Evolutionary conservation across 35 echinoderm and acorn worm species (phyloP), one percentile per base, ranked within the genome.

Genomic region (Apostichopus parvimensis): DNA sequence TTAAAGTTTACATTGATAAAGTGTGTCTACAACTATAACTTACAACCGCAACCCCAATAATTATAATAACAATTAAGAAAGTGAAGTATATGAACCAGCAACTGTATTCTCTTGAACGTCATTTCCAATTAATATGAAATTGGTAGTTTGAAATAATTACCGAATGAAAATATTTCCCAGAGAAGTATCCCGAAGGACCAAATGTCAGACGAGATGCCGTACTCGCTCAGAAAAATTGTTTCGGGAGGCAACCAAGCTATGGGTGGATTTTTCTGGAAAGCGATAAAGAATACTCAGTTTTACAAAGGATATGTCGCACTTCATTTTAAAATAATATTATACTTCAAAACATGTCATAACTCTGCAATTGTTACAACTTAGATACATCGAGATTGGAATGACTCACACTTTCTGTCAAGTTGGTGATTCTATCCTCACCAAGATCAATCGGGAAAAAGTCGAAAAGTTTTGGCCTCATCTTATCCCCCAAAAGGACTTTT

Each of bases 101-200:
- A 45, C 34, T 45, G 34, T 45, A 45, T 45, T 45, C 34, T 45
- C 34, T 45, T 45, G 34, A 45, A 45, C 34, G 34, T 45, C 34
- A 45, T 45, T 45, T 45, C 34, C 34, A 45, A 45, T 45, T 6
- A 11, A 21, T 79, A 4, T 52, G 22, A 21, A 22, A 79, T 5
- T 79, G 14, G 11, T 21, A 22, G 18, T 25, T 22, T 52, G 22
- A 52, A 79, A 61, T 61, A 61, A 8, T 12, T 84, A 84, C 81
- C 81, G 55, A 59, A 84, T 1, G 81, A 84, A 84, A 84, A 84
- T 58, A 84, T 6, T 84, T 84, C 81, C 81, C 81, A 84, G 12
- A 84, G 58, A 84, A 84, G 54, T 84, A 84, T 59, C 20, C 81
- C 81, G 14, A 59, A 84, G 0, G 81, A 56, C 81, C 81, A 84